Evolutionary conservation across 2,888 invertebrate species (phyloP), one percentile per base, ranked within the genome.

Genomic region (Chorisops tibialis): DNA sequence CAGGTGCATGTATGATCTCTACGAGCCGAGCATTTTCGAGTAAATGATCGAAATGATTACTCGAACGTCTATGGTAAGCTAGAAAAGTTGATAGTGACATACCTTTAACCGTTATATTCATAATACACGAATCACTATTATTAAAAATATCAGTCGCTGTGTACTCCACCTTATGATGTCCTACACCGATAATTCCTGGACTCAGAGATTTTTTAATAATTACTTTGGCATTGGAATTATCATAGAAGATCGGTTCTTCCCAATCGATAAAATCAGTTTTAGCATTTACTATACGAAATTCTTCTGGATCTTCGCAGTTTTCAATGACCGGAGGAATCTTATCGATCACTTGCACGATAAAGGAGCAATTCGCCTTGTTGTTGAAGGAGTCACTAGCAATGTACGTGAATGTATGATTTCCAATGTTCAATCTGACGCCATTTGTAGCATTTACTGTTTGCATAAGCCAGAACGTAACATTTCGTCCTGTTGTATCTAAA

Each of bases 61-160:
- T 30, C 35, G 56, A 2, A 62, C 16, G 19, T 14, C 45, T n/a
- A 49, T 9, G 12, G n/a, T n/a, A n/a, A n/a, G n/a, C n/a, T 18
- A 12, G 9, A 43, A 21, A 47, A 47, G 6, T n/a, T 21, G 19
- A 47, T 11, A 47, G 24, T 38, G 14, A 7, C 65, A 68, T 71
- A 83, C 84, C 81, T 79, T 83, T 80, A 2, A 88, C 80, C 11
- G 81, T 82, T 54, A 88, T 79, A 68, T 81, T 83, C 45, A 88
- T 77, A 18, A 76, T 69, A 69, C 88, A 88, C 12, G 74, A 78
- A 50, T 80, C 84, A 14, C 75, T 78, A 70, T 88, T 88, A 49
- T 81, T 81, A 19, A 79, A 82, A 14, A 74, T 70, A 71, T 88
- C 88, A 12, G 72, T 77, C 0, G 83, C 87, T 4, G 75, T 80